Percentiles rank a stretch among this genome's conserved stretches.
phyloP scores from a whole-genome alignment of 2,797 vertebrate species.

The Enteromius mattozi region DNA sequence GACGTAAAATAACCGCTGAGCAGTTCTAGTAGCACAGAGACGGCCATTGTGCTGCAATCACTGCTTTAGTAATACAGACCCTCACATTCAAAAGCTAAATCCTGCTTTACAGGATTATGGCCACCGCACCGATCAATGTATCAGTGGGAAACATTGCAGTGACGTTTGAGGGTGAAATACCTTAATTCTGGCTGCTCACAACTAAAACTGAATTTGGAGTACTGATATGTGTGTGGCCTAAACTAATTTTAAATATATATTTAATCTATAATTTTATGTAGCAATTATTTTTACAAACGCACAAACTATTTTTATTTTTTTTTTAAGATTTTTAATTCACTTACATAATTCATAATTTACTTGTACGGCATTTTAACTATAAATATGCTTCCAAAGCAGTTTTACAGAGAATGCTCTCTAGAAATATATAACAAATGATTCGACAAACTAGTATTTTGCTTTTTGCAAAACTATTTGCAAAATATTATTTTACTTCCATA shows the following conservation, averaged over 20 bases:
- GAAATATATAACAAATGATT: neutral
- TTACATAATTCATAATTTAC: neutral
- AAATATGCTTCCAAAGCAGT: neutral
- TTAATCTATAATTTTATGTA: neutral
- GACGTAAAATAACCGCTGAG: neutral
- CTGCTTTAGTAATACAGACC: slow-evolving; percentile 70
- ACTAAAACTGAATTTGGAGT: neutral
- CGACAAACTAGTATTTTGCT: neutral
- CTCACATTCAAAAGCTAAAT: slow-evolving; percentile 71
- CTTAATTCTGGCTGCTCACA: neutral
- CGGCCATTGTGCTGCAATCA: slow-evolving; percentile 72
- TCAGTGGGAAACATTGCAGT: slow-evolving; percentile 63
- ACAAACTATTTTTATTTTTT: neutral
- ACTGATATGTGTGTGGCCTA: neutral
- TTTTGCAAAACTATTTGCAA: neutral
- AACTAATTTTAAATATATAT: neutral
- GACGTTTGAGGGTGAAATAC: slow-evolving; percentile 36
- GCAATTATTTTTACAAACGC: neutral
- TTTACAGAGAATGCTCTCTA: neutral
- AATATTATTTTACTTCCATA: neutral
- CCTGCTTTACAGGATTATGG: slow-evolving; percentile 73
- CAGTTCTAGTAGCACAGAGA: slow-evolving; percentile 62
- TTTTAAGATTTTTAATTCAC: neutral
- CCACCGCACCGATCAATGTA: slow-evolving; percentile 54
- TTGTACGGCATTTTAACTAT: neutral